These are phyloP conservation scores for Cochlearius cochlearius DNA, from an alignment of 2,113 vertebrate genomes.

Conservation along the genomic window DNA sequence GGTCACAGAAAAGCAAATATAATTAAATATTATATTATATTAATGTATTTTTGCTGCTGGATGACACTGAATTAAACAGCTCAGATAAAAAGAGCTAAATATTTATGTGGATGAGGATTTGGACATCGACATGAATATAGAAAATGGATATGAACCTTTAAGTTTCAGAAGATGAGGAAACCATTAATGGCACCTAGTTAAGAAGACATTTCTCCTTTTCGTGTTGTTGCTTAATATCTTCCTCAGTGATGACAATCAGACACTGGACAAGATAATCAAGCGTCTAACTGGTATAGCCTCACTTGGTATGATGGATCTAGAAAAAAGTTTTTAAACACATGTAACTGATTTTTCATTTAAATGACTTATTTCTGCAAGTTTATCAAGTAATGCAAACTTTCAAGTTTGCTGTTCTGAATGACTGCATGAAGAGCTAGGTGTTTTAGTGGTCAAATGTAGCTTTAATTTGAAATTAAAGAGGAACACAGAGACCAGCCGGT, in stretches of 20 bases:
- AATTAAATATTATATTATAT: neutral
- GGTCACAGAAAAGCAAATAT: neutral
- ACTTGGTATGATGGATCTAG: neutral
- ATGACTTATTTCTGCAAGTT: neutral
- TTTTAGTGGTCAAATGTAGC: neutral
- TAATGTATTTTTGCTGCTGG: neutral
- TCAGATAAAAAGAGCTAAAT: neutral
- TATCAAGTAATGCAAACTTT: neutral
- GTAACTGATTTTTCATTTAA: neutral
- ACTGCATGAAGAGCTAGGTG: neutral
- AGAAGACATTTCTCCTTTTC: neutral
- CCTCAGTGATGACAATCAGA: neutral
- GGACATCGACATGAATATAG: neutral
- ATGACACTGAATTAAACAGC: neutral
- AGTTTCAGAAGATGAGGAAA: neutral
- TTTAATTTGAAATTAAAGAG: neutral
- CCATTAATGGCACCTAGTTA: neutral
- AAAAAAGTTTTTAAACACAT: neutral
- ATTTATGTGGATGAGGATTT: neutral
- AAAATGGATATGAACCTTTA: neutral
- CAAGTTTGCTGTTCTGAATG: neutral
- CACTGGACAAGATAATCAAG: neutral
- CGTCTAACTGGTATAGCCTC: neutral
- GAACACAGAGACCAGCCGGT: neutral
- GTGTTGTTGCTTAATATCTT: neutral